Conservation (phyloP, 2,797 vertebrate genomes). For the Mycteria americana region DNA sequence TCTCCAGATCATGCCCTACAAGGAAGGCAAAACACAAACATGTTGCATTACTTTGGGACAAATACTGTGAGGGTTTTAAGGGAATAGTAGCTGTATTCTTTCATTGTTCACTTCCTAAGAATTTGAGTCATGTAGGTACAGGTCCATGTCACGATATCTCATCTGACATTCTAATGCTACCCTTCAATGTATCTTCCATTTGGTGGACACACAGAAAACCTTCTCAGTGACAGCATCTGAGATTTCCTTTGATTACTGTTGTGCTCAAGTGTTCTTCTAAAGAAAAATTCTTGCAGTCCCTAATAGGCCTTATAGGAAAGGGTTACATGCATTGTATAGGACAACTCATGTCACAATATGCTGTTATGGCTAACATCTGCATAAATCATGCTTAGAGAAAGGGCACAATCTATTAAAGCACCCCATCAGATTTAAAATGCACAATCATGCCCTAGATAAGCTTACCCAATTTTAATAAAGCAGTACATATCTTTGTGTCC, state of each 20-base stretch:
- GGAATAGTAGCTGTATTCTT: background rate
- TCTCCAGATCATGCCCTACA: background rate
- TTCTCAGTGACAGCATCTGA: background rate
- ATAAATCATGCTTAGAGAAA: background rate
- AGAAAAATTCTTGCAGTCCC: background rate
- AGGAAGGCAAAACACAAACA: background rate
- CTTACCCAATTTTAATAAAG: background rate
- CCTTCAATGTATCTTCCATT: background rate
- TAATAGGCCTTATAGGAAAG: background rate
- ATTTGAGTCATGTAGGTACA: background rate
- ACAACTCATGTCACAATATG: background rate
- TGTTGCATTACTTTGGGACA: background rate
- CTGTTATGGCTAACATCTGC: background rate
- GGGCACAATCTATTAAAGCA: background rate
- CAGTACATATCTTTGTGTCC: background rate
- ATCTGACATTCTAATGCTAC: accelerated
- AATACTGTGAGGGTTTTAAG: background rate
- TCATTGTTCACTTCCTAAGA: background rate
- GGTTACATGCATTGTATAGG: background rate
- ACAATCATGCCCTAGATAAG: background rate
- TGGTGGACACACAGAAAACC: background rate
- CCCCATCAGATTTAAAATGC: background rate
- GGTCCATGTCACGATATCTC: background rate
- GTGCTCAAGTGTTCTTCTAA: background rate
- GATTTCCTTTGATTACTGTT: background rate